A percentile compares a stretch with the other conserved stretches of the same genome.
These are phyloP conservation scores for Melanargia galathea DNA, from an alignment of 2,888 invertebrate genomes.

Conservation along the genomic window DNA sequence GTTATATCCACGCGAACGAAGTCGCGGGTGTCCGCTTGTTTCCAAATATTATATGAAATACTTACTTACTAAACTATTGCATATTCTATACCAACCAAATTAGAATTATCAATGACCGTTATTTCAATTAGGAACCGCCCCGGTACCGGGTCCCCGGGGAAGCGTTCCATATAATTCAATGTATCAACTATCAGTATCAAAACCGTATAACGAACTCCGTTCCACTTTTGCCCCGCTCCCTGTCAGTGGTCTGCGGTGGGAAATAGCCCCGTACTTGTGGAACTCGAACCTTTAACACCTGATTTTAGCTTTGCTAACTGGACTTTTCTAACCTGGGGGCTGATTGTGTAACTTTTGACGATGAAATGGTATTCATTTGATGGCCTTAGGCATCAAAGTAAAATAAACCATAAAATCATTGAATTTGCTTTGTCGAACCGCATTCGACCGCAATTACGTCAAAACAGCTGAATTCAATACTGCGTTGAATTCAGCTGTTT, in stretches of 20 bases:
- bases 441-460: conserved; percentile 24
- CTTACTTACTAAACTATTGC: not conserved
- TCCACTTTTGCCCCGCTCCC: conserved; percentile 20
- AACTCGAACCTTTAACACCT: conserved; percentile 1
- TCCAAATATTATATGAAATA: too few species aligned
- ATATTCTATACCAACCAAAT: not conserved
- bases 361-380: too few species aligned
- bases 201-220: conserved; percentile 31
- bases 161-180: conserved; percentile 20
- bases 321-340: too few species aligned
- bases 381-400: too few species aligned
- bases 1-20: too few species aligned
- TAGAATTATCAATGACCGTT: not conserved
- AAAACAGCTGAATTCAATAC: conserved; percentile 25
- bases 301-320: too few species aligned
- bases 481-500: not conserved
- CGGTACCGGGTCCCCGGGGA: not conserved
- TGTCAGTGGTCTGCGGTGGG: conserved; percentile 40
- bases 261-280: conserved; percentile 25
- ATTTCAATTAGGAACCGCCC: conserved; percentile 1
- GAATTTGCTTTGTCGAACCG: conserved; percentile 24
- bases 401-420: too few species aligned
- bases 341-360: too few species aligned
- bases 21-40: too few species aligned
- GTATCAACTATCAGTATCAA: conserved; percentile 34